phyloP scores from a whole-genome alignment of 2,113 vertebrate genomes.

The Coregonus clupeaformis region DNA sequence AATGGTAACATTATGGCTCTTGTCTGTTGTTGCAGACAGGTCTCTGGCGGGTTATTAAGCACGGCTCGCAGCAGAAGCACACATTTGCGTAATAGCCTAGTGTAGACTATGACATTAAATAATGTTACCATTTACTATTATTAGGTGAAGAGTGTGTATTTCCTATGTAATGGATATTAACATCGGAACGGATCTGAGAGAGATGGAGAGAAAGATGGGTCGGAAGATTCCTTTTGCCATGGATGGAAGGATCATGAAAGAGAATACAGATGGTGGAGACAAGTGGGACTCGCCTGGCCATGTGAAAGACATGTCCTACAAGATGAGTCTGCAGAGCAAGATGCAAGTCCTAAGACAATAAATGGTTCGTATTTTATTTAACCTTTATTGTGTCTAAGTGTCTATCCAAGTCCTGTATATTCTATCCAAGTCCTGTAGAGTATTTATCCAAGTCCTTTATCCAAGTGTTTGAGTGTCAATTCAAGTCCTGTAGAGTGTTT shows the following conservation, averaged over 20 bases:
- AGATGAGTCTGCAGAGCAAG: slow-evolving; percentile 72
- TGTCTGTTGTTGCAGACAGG: too few relatives aligned
- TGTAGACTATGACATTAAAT: too few relatives aligned
- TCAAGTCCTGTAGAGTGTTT: too few relatives aligned
- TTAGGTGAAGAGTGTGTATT: too few relatives aligned
- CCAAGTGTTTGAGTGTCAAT: too few relatives aligned
- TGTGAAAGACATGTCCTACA: slow-evolving; percentile 34
- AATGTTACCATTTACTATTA: too few relatives aligned
- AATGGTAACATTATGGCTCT: too few relatives aligned
- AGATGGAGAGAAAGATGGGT: slow-evolving; percentile 78
- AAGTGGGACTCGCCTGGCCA: neutral
- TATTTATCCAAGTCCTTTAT: too few relatives aligned
- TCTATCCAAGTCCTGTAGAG: too few relatives aligned
- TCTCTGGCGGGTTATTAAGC: too few relatives aligned
- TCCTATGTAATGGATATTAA: slow-evolving; percentile 66
- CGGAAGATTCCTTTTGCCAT: slow-evolving; percentile 75
- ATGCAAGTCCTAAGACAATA: slow-evolving; percentile 72
- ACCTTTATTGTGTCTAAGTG: slow-evolving; percentile 32
- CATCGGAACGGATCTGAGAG: slow-evolving; percentile 66
- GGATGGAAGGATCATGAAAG: slow-evolving; percentile 57
- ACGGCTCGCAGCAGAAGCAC: too few relatives aligned
- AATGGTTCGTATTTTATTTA: slow-evolving; percentile 71
- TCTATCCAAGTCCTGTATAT: neutral
- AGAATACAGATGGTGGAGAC: slow-evolving; percentile 1
- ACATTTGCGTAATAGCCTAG: too few relatives aligned